Conservation (phyloP, 2,797 vertebrate genomes). For the Hippopotamyrus pictus region DNA sequence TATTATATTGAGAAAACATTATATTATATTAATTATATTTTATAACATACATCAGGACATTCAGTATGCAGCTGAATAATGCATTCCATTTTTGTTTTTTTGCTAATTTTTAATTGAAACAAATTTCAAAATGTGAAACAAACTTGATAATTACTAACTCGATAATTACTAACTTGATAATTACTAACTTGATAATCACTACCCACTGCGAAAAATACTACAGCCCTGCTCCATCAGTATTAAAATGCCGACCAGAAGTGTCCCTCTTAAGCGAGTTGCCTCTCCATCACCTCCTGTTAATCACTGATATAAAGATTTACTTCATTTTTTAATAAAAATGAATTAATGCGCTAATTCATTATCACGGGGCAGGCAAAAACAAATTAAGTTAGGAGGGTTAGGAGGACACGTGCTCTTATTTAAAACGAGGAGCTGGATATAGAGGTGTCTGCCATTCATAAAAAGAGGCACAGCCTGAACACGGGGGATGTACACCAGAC, state of each 20-base stretch:
- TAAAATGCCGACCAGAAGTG: neutral
- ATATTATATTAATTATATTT: neutral
- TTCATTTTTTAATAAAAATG: neutral
- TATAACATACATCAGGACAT: neutral
- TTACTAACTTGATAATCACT: neutral
- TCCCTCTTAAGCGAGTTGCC: neutral
- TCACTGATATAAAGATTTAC: neutral
- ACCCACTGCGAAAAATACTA: neutral
- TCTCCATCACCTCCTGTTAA: neutral
- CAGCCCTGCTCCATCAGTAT: neutral
- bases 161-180: neutral
- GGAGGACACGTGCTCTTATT: neutral
- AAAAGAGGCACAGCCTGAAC: neutral
- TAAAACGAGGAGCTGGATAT: neutral
- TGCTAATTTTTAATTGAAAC: neutral
- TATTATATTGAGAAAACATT: neutral
- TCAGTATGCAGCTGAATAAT: neutral
- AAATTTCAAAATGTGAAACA: neutral
- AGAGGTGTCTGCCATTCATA: neutral
- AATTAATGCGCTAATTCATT: neutral
- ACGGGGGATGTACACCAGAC: neutral
- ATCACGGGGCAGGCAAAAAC: neutral
- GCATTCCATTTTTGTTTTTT: neutral
- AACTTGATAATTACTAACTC: neutral
- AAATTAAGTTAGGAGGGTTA: neutral